Percentiles rank a stretch among this genome's conserved stretches.
Evolutionary conservation across 2,113 vertebrate genomes (phyloP).

Genomic region (Ammospiza caudacuta): DNA sequence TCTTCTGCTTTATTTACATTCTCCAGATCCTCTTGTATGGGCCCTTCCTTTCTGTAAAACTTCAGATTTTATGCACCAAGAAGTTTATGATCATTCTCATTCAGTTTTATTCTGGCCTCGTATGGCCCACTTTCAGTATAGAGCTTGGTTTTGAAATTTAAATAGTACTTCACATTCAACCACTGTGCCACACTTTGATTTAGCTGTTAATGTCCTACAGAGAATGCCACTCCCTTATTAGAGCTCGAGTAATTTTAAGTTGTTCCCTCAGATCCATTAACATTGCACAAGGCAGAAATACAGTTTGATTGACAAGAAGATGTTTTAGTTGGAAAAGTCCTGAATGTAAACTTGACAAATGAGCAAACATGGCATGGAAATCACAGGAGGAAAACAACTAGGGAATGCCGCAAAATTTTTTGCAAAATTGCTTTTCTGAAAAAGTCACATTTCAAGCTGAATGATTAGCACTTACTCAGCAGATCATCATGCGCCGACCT

Average conservation of each 20-base stretch:
- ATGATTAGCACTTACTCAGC: conserved; percentile 42
- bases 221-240: background rate
- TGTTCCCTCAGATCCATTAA: background rate
- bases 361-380: background rate
- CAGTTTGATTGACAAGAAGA: background rate
- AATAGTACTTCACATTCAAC: background rate
- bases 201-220: background rate
- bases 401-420: background rate
- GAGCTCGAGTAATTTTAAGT: background rate
- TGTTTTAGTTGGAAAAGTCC: background rate
- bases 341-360: background rate
- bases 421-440: conserved; percentile 3
- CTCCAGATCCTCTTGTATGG: background rate
- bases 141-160: background rate
- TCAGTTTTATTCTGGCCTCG: background rate
- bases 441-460: conserved; percentile 40
- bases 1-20: background rate
- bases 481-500: conserved; percentile 28
- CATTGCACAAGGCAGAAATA: background rate
- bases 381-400: background rate
- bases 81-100: background rate
- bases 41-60: background rate
- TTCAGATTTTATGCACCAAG: background rate
- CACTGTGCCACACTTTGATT: background rate
- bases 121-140: background rate